Percentiles rank a stretch among this genome's conserved stretches.
Evolutionary conservation across 2,888 invertebrate species (phyloP).

Genomic region (Tachystola acroxantha): DNA sequence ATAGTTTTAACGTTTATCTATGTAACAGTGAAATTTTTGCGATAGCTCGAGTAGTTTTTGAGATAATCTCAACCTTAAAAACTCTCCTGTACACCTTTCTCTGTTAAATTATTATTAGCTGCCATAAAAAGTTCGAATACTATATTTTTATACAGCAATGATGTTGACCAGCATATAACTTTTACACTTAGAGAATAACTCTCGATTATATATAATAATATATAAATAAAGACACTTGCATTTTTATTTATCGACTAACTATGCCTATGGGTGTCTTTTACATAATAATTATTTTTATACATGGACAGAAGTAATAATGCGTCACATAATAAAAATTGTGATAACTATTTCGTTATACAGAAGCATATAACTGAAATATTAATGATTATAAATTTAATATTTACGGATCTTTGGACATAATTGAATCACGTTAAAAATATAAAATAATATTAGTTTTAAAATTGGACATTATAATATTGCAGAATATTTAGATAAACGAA

Average conservation of each 20-base stretch:
- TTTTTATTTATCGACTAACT: slow-evolving; percentile 3
- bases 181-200: slow-evolving; percentile 40
- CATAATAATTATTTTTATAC: background rate
- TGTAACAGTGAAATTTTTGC: no score
- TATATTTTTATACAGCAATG: slow-evolving; percentile 21
- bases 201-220: slow-evolving; percentile 16
- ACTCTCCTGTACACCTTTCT: no score
- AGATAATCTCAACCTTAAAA: no score
- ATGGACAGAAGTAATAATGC: background rate
- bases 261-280: background rate
- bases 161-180: slow-evolving; percentile 30
- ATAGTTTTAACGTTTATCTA: no score
- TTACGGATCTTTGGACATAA: slow-evolving; percentile 11
- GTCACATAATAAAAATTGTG: background rate
- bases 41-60: no score
- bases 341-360: slow-evolving; percentile 4
- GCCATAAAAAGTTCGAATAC: no score
- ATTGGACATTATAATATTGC: background rate
- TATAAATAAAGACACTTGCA: slow-evolving; percentile 7
- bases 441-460: background rate
- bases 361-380: slow-evolving; percentile 3
- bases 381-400: slow-evolving; percentile 6
- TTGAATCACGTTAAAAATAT: slow-evolving; percentile 10
- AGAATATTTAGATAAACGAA: background rate
- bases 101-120: no score